Conservation (phyloP, 2,888 invertebrate genomes). For the Neocrepidodera transversa region DNA sequence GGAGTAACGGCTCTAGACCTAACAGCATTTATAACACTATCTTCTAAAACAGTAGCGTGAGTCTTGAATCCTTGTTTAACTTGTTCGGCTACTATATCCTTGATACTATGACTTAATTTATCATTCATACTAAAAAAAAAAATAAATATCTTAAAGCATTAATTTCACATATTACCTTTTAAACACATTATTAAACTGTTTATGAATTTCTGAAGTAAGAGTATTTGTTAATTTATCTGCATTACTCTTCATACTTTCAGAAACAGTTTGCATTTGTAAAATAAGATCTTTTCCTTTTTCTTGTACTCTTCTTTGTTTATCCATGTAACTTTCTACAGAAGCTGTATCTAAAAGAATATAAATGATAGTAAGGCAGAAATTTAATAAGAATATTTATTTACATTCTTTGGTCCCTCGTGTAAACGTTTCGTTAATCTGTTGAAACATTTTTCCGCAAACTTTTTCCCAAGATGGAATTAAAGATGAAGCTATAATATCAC, state of each 20-base stretch:
- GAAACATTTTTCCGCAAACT: constrained; percentile 84
- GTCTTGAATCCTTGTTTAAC: constrained; percentile 63
- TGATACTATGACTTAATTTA: constrained; percentile 55
- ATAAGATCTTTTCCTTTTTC: constrained; percentile 60
- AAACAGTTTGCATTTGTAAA: constrained; percentile 57
- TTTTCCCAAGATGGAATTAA: constrained; percentile 88
- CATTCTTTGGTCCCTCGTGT: constrained; percentile 89
- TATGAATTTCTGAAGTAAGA: constrained; percentile 55
- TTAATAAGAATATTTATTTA: constrained; percentile 61
- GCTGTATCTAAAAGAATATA: constrained; percentile 54
- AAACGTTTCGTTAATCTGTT: constrained; percentile 89
- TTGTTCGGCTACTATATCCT: constrained; percentile 59
- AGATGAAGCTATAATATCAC: constrained; percentile 76
- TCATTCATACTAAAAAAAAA: constrained; percentile 56
- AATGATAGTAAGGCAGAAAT: neutral
- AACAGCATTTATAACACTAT: constrained; percentile 67
- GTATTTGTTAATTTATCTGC: constrained; percentile 54
- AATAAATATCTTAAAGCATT: no score
- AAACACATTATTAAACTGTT: constrained; percentile 55
- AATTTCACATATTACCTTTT: no score
- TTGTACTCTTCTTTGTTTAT: constrained; percentile 57
- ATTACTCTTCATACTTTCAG: constrained; percentile 56
- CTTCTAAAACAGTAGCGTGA: constrained; percentile 68
- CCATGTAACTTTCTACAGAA: constrained; percentile 60
- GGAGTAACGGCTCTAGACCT: constrained; percentile 79